These are phyloP conservation scores for Salvator merianae DNA, from an alignment of 2,113 vertebrate species.

Conservation along the genomic window DNA sequence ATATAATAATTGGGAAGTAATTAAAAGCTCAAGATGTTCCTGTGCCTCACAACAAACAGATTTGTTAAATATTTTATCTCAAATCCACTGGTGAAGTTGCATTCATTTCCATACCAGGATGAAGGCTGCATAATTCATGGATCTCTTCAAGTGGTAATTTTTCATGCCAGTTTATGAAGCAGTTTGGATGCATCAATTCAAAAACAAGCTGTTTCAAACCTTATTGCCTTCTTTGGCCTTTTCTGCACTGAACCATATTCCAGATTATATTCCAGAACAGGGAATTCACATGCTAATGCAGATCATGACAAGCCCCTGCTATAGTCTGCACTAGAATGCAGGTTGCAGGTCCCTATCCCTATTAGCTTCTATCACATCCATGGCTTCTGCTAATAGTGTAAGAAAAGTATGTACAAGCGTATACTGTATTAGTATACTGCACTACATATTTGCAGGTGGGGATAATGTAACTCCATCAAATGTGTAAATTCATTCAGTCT, in stretches of 20 bases:
- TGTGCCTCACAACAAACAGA: slow-evolving; percentile 52
- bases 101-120: slow-evolving; percentile 64
- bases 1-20: slow-evolving; percentile 56
- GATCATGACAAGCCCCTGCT: no score
- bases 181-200: slow-evolving; percentile 45
- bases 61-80: slow-evolving; percentile 65
- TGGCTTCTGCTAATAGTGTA: slow-evolving; percentile 54
- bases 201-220: slow-evolving; percentile 64
- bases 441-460: not conserved
- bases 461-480: not conserved
- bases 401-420: no score
- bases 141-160: slow-evolving; percentile 63
- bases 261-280: no score
- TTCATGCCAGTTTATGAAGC: slow-evolving; percentile 59
- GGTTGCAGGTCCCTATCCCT: no score
- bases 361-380: slow-evolving; percentile 61
- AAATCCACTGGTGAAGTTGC: slow-evolving; percentile 56
- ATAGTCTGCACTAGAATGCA: no score
- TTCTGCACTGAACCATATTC: no score
- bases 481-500: not conserved
- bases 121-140: slow-evolving; percentile 69
- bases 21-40: slow-evolving; percentile 49
- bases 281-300: no score
- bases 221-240: slow-evolving; percentile 60
- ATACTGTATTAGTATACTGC: slow-evolving; percentile 50